A percentile compares a stretch with the other conserved stretches of the same genome.
phyloP scores from a whole-genome alignment of 2,113 vertebrate genomes.

The Ciconia boyciana region DNA sequence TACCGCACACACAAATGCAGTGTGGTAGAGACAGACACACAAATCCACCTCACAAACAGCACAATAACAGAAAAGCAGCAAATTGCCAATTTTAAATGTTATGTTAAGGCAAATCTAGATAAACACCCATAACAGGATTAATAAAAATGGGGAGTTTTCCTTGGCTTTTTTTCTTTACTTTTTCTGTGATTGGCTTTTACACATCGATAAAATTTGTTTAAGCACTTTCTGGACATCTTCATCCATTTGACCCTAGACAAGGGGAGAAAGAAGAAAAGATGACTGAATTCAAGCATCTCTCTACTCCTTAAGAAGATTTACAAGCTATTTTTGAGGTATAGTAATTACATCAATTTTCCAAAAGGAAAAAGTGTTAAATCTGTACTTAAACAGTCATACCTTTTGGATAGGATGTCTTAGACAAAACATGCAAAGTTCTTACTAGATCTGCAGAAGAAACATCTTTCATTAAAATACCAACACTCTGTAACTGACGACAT shows the following conservation, averaged over 20 bases:
- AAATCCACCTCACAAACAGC: constrained; percentile 40
- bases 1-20: constrained; percentile 30
- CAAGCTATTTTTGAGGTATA: not conserved
- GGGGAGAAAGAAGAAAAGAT: not conserved
- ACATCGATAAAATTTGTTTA: constrained; percentile 97
- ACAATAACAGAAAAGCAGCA: constrained; percentile 54
- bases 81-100: constrained; percentile 23
- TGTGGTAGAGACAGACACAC: constrained; percentile 22
- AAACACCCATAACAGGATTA: constrained; percentile 38
- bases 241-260: constrained; percentile 94
- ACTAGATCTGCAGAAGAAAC: not conserved
- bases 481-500: not conserved
- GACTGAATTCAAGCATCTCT: not conserved
- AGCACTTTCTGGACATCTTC: constrained; percentile 98
- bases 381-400: not conserved
- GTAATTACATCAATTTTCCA: not conserved
- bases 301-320: not conserved
- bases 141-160: not conserved
- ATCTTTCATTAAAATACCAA: not conserved
- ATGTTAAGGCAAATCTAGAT: constrained; percentile 53
- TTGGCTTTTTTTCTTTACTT: constrained; percentile 73
- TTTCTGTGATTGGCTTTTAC: constrained; percentile 89
- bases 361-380: not conserved
- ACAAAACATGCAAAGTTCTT: not conserved
- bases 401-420: not conserved